Evolutionary conservation across 2,113 vertebrate species (phyloP), one percentile per base, ranked within the genome.

Genomic region (Pseudopodoces humilis): DNA sequence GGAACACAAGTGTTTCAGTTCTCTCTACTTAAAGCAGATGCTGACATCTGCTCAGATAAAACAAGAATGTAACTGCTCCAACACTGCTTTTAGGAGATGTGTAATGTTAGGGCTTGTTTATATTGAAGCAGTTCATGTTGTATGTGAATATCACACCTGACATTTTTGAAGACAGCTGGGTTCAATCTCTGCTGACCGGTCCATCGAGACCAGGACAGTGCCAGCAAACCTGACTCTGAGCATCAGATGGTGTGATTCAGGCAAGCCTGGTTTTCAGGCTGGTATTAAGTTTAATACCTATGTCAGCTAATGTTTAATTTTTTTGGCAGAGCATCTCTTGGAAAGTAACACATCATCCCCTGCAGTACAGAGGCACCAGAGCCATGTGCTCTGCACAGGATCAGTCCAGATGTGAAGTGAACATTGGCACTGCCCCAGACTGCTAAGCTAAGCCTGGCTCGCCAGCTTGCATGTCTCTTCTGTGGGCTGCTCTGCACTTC

Each of bases 1-100:
- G 77, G 72, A 95, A 33, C 76, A 71, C 88, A 86, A 92, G 93
- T 95, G 83, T 68, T 96, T 87, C 6, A 3, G 31, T 91, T 96
- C 86, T 88, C 31, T 91, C 69, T 84, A 30, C 88, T 88, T 94
- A 70, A 89, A 94, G 93, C 96, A 97, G 94, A 96, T 96, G 96
- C 86, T 96, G 92, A 96, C 96, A 96, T 96, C 95, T 96, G 93
- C 70, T 97, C 76, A 91, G 94, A 96, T 95, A 94, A 91, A 96
- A 91, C 80, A 81, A 95, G 65, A 72, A 59, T 94, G 84, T 92
- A 92, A 81, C 82, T 90, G 64, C 63, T 92, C 90, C 95, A 96
- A 70, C 85, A 63, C 56, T 90, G 79, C 92, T 93, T 96, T 90
- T 93, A 96, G 92, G 90, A 87, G 64, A 91, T 77, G 70, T 88